Conservation (phyloP, 1,140 invertebrate species). For the Akabosia matsudoensis region DNA sequence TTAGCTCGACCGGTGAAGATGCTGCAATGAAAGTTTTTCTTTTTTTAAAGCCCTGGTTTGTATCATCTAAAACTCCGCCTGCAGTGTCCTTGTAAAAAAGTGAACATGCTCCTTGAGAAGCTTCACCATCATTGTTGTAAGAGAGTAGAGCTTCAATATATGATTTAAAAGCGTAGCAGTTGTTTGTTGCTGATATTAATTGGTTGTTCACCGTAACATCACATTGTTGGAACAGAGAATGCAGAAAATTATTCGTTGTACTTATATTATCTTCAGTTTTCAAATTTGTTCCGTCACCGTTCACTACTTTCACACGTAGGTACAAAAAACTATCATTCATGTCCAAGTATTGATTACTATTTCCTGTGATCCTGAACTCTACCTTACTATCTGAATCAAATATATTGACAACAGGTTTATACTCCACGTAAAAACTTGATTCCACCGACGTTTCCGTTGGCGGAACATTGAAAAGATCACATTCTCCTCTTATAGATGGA, state of each 20-base stretch:
- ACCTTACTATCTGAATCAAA: conserved; percentile 26
- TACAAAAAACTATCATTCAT: conserved; percentile 27
- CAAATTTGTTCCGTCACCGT: conserved; percentile 10
- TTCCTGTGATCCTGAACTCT: conserved; percentile 35
- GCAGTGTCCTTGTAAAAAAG: conserved; percentile 44
- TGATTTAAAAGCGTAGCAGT: conserved; percentile 53
- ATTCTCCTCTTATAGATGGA: conserved; percentile 21
- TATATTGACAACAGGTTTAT: conserved; percentile 24
- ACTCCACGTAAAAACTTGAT: conserved; percentile 16
- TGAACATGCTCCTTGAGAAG: conserved; percentile 50
- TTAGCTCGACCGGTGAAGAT: conserved; percentile 45
- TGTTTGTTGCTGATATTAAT: conserved; percentile 51
- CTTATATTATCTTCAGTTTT: conserved; percentile 11
- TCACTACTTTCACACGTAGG: conserved; percentile 17
- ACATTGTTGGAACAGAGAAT: conserved; percentile 52
- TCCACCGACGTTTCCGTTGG: conserved; percentile 29
- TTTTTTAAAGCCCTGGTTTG: conserved; percentile 47
- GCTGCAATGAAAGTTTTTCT: conserved; percentile 44
- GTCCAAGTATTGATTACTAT: conserved; percentile 27
- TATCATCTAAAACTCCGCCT: conserved; percentile 40
- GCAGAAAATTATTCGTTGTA: conserved; percentile 50
- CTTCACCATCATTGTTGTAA: conserved; percentile 51
- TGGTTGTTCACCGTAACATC: conserved; percentile 54
- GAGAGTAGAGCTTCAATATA: conserved; percentile 53
- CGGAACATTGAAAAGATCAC: conserved; percentile 25